A percentile compares a stretch with the other conserved stretches of the same genome.
These are phyloP conservation scores for Mormyrus proboscirostris DNA, from an alignment of 2,797 vertebrate species.

Conservation along the genomic window DNA sequence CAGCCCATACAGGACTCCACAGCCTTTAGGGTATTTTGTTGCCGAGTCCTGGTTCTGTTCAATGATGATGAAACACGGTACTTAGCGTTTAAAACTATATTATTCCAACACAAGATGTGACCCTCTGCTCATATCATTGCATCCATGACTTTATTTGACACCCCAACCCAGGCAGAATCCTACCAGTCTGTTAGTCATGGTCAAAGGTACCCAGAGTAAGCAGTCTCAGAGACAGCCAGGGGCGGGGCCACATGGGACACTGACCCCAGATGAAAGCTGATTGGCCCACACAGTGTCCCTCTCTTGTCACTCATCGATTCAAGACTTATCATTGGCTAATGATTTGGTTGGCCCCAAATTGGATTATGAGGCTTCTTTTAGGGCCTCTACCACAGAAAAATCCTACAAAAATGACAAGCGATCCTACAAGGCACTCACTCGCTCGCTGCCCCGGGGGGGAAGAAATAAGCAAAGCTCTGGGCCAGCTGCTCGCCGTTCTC, in stretches of 20 bases:
- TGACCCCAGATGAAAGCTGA: neutral
- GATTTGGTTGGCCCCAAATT: neutral
- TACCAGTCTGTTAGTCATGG: neutral
- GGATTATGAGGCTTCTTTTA: neutral
- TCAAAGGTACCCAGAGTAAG: neutral
- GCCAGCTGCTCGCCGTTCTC: conserved; percentile 64
- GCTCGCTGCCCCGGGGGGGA: conserved; percentile 72
- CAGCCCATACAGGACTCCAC: neutral
- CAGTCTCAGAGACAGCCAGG: neutral
- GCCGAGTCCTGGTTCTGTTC: neutral
- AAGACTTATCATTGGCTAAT: neutral
- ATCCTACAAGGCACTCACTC: conserved; percentile 59
- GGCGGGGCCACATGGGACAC: neutral
- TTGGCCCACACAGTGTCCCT: neutral
- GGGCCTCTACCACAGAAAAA: neutral
- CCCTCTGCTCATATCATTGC: neutral
- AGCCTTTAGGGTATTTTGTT: neutral
- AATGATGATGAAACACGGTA: neutral
- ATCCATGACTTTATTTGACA: neutral
- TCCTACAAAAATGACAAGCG: neutral
- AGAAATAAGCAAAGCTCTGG: conserved; percentile 77
- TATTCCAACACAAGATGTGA: neutral
- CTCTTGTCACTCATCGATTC: neutral
- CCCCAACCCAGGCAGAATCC: neutral
- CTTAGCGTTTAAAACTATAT: neutral